Conservation (phyloP, 2,113 vertebrate genomes). For the Melanocharis versteri region DNA sequence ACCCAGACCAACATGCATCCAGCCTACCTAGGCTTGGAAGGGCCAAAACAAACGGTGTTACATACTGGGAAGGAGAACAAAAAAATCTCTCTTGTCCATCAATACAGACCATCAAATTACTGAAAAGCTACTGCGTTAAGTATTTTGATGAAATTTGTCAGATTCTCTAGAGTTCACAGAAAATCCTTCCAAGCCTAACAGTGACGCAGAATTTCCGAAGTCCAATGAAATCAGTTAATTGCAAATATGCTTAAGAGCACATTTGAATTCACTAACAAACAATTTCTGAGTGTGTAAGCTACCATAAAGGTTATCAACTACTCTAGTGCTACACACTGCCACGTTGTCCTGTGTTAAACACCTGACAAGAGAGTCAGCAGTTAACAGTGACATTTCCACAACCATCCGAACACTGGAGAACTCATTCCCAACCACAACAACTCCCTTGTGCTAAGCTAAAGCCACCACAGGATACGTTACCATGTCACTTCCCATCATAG, state of each 20-base stretch:
- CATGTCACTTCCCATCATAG: slow-evolving; percentile 95
- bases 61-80: neutral
- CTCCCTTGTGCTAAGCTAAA: slow-evolving; percentile 67
- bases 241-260: slow-evolving; percentile 66
- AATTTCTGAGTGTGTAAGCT: slow-evolving; percentile 40
- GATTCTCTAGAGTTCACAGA: neutral
- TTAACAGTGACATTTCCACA: slow-evolving; percentile 48
- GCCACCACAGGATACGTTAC: slow-evolving; percentile 89
- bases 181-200: slow-evolving; percentile 63
- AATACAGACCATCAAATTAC: neutral
- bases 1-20: slow-evolving; percentile 54
- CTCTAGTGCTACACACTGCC: slow-evolving; percentile 57
- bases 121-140: neutral
- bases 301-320: slow-evolving; percentile 46
- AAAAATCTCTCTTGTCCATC: neutral
- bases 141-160: neutral
- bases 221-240: slow-evolving; percentile 64
- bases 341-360: slow-evolving; percentile 45
- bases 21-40: slow-evolving; percentile 60
- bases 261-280: slow-evolving; percentile 47
- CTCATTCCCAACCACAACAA: slow-evolving; percentile 13
- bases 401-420: slow-evolving; percentile 20
- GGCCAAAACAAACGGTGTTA: neutral
- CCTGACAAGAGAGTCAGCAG: slow-evolving; percentile 63
- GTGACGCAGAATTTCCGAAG: slow-evolving; percentile 59